These are phyloP conservation scores for Melanitta fusca DNA, from an alignment of 2,797 vertebrate genomes.

Conservation along the genomic window DNA sequence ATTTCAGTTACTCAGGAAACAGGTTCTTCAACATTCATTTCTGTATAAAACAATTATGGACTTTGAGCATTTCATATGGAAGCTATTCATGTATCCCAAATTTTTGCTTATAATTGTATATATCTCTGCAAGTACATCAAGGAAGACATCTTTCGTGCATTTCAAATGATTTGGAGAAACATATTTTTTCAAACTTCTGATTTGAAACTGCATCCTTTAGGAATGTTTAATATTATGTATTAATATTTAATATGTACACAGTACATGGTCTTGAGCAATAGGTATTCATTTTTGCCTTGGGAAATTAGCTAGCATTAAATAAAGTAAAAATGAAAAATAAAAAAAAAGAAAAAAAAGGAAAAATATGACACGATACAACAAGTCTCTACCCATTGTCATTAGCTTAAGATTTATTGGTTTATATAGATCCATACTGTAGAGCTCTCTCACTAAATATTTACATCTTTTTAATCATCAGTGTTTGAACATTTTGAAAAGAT, in stretches of 20 bases:
- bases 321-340: neutral
- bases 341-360: no score
- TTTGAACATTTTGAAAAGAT: neutral
- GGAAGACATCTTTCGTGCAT: neutral
- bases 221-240: neutral
- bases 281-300: neutral
- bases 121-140: neutral
- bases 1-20: neutral
- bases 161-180: neutral
- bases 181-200: neutral
- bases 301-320: neutral
- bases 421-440: neutral
- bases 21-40: neutral
- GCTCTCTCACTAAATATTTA: neutral
- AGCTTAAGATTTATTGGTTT: neutral
- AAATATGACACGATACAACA: neutral
- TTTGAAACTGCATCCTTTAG: neutral
- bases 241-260: neutral
- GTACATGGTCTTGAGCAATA: neutral
- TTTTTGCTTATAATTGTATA: neutral
- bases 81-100: neutral
- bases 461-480: neutral
- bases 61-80: neutral
- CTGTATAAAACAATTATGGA: neutral
- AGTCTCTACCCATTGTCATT: neutral